Conservation (phyloP, 2,888 invertebrate genomes). For the Drosophila leonis region DNA sequence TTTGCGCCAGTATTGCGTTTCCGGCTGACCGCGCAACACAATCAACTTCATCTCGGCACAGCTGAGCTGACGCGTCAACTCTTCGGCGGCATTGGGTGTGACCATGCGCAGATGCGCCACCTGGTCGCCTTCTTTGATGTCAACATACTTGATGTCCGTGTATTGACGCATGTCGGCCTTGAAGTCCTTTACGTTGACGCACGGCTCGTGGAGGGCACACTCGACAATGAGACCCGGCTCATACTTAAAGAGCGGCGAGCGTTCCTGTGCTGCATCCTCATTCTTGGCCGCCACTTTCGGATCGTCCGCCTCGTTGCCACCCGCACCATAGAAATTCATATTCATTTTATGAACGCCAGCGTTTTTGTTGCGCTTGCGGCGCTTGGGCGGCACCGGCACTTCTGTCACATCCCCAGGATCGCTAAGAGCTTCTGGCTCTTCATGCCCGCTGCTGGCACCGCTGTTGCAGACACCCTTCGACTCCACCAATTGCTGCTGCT, state of each 20-base stretch:
- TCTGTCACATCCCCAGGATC: constrained; percentile 40
- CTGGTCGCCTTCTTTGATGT: constrained; percentile 90
- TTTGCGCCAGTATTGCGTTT: constrained; percentile 92
- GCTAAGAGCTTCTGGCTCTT: constrained; percentile 38
- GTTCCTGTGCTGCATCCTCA: constrained; percentile 79
- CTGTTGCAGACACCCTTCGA: constrained; percentile 29
- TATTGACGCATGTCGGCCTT: constrained; percentile 89
- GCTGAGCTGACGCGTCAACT: constrained; percentile 72
- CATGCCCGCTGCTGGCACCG: constrained; percentile 20
- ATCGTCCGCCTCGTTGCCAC: constrained; percentile 71
- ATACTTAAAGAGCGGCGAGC: constrained; percentile 85
- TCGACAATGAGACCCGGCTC: constrained; percentile 90
- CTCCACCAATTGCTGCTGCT: constrained; percentile 43
- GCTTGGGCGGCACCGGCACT: constrained; percentile 60
- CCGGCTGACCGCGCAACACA: constrained; percentile 88
- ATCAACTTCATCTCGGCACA: constrained; percentile 83
- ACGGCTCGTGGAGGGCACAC: constrained; percentile 89
- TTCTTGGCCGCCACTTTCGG: constrained; percentile 26
- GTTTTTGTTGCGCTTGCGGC: constrained; percentile 60
- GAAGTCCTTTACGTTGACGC: constrained; percentile 89
- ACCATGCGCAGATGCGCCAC: constrained; percentile 90
- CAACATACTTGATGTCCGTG: constrained; percentile 91
- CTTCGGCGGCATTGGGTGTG: constrained; percentile 85
- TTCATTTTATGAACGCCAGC: constrained; percentile 82
- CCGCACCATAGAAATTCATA: constrained; percentile 84